Percentiles rank a stretch among this genome's conserved stretches.
Conservation (phyloP, 2,113 vertebrate genomes). For the human (Homo sapiens) region DNA sequence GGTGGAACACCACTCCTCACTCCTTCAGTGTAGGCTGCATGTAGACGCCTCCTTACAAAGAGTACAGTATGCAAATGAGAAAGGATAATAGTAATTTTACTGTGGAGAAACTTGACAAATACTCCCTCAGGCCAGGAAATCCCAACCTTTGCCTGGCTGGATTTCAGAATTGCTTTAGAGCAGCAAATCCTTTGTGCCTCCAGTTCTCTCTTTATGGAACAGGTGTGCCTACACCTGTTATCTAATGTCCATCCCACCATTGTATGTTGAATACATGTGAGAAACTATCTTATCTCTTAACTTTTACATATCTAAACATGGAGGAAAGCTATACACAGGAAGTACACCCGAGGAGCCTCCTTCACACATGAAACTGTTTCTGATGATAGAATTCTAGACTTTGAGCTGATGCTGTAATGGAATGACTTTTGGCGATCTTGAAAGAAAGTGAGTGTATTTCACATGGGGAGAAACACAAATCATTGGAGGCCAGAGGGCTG, state of each 20-base stretch:
- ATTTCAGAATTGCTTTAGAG: not conserved
- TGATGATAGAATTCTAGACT: not conserved
- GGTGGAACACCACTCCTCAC: no score
- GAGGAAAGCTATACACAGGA: not conserved
- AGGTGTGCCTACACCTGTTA: not conserved
- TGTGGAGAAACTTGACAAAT: not conserved
- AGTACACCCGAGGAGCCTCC: fast-evolving
- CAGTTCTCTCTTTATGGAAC: not conserved
- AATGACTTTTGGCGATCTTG: not conserved
- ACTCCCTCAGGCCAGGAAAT: not conserved
- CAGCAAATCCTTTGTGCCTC: fast-evolving
- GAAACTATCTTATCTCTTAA: not conserved
- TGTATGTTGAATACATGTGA: no score
- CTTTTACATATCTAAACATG: no score
- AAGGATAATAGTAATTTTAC: no score
- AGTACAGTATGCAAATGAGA: no score
- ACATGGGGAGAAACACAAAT: no score
- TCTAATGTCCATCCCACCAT: fast-evolving
- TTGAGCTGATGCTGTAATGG: not conserved
- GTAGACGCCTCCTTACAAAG: not conserved
- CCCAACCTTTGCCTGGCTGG: no score
- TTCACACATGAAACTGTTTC: no score
- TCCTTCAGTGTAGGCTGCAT: not conserved
- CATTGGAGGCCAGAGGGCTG: not conserved
- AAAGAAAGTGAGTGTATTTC: not conserved